Percentiles rank a stretch among this genome's conserved stretches.
Conservation (phyloP, 2,113 vertebrate species). For the Crotalus horridus region DNA sequence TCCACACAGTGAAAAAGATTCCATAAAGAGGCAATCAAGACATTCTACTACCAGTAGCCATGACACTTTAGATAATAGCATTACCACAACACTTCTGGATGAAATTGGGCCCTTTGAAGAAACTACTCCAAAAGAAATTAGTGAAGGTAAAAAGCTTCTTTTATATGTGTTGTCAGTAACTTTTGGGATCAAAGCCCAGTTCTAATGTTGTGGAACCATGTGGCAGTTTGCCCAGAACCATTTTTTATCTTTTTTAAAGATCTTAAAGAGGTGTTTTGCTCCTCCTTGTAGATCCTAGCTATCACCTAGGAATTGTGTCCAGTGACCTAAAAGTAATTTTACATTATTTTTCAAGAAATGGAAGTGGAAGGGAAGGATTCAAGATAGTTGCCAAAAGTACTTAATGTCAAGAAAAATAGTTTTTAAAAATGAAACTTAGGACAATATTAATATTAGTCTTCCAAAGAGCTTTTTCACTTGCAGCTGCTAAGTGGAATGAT, state of each 20-base stretch:
- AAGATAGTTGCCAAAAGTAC: neutral
- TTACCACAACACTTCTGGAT: conserved; percentile 46
- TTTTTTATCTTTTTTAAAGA: neutral
- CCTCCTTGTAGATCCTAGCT: neutral
- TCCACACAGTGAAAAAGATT: conserved; percentile 67
- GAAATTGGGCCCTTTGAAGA: conserved; percentile 60
- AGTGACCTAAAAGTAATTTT: neutral
- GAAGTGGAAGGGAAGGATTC: neutral
- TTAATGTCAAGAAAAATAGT: neutral
- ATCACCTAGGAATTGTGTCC: neutral
- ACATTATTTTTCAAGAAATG: neutral
- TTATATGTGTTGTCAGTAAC: neutral
- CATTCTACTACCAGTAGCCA: conserved; percentile 63
- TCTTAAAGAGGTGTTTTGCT: neutral
- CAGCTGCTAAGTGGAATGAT: neutral
- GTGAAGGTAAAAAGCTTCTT: conserved; percentile 62
- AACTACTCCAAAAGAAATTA: conserved; percentile 53
- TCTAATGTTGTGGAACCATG: neutral
- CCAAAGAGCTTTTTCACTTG: neutral
- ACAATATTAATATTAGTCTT: neutral
- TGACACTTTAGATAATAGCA: conserved; percentile 61
- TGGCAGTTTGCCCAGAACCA: neutral
- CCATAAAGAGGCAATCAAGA: conserved; percentile 69
- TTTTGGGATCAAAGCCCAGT: neutral
- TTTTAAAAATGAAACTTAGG: neutral